A percentile compares a stretch with the other conserved stretches of the same genome.
Conservation (phyloP, 2,888 invertebrate genomes). For the Unio delphinus region DNA sequence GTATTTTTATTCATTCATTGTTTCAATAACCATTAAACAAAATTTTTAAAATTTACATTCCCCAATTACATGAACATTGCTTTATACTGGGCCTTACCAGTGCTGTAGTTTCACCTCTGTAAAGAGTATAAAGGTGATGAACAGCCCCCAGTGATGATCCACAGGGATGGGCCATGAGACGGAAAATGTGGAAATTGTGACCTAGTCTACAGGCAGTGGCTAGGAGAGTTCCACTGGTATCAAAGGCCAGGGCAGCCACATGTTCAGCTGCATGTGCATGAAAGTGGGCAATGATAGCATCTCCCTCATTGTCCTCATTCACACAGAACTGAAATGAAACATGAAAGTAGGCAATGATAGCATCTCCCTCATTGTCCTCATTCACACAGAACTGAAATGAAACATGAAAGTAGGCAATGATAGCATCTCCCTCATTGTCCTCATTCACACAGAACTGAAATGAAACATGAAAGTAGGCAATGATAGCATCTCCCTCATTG, state of each 20-base stretch:
- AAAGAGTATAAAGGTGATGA: slow-evolving; percentile 93
- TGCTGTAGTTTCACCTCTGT: slow-evolving; percentile 95
- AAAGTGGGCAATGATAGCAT: slow-evolving; percentile 65
- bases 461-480: slow-evolving; percentile 74
- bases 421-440: too few species aligned
- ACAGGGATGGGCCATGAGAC: slow-evolving; percentile 92
- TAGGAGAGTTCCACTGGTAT: slow-evolving; percentile 89
- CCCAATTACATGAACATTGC: neutral
- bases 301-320: too few species aligned
- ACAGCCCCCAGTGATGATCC: slow-evolving; percentile 84
- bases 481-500: slow-evolving; percentile 75
- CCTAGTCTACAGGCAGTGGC: slow-evolving; percentile 93
- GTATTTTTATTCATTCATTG: too few species aligned
- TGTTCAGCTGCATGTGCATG: slow-evolving; percentile 83
- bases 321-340: too few species aligned
- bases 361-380: too few species aligned
- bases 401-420: too few species aligned
- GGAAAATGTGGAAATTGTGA: slow-evolving; percentile 96
- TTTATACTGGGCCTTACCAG: slow-evolving; percentile 77
- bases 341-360: too few species aligned
- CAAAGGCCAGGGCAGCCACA: slow-evolving; percentile 90
- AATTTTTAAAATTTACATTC: neutral
- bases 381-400: too few species aligned
- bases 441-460: too few species aligned
- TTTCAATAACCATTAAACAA: too few species aligned